Evolutionary conservation across 2,888 invertebrate genomes (phyloP), one percentile per base, ranked within the genome.

Genomic region (Amphipoea oculea): DNA sequence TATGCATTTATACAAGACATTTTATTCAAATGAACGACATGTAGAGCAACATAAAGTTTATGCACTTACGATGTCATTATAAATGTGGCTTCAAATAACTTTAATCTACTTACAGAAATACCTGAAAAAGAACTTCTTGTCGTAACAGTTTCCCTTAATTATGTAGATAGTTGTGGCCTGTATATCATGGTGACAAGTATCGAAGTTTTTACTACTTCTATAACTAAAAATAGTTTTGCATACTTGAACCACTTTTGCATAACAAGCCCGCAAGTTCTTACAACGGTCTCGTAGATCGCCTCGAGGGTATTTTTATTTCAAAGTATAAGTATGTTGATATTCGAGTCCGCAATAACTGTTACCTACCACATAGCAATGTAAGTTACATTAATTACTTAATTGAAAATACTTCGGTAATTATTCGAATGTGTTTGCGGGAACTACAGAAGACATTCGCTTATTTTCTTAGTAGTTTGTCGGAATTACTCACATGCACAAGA

Each of bases 181-280:
- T 76, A 79, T 60, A 71, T 86, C 84, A 76, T 48, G 73, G 70
- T 76, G 76, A 75, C 88, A 82, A 77, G 73, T 73, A 77, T 75
- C 20, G 69, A 77, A 79, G 76, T 87, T 84, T 78, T 84, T 84
- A 75, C 66, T 86, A 67, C 63, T 51, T 75, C 68, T 62, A 57
- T 11, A 54, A 76, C 77, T 84, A 84, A 84, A 86, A 72, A 79
- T 86, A 76, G 60, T 70, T 86, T 81, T 86, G 76, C 79, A 88
- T 86, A 86, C 51, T 75, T 84, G 68, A 77, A 51, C 62, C 12
- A 77, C 40, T 85, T 86, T 85, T 84, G 87, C 84, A 85, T 85
- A 86, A 79, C 79, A 81, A 81, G 68, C 7, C 54, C 57, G 66
- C 77, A 76, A 79, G 66, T 86, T 88, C 63, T 78, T 86, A 57